Base-by-base conservation (phyloP, 1,140 invertebrate species). In the Pygmarrhopalites habei region DNA sequence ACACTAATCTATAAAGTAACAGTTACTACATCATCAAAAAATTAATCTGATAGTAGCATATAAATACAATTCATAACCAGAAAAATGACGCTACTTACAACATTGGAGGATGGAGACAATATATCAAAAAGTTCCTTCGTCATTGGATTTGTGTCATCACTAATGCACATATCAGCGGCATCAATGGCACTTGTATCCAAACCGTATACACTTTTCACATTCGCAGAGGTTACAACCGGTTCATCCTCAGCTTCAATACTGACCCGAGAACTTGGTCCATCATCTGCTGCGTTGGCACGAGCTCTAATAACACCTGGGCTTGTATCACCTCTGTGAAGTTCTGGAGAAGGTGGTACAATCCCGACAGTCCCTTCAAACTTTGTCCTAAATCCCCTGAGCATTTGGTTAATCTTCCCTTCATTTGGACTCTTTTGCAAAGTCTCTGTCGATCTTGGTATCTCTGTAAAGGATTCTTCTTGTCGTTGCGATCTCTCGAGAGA, bases 121-220 rank as follows among this genome's bases (percentile, higher is more conserved):
- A 64, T 55, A 23, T 64, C 62, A 17, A 26, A 35, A 26, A 67
- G 30, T 15, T 67, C 66, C 28, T 47, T 41, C 39, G 43, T 60
- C 28, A 30, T 57, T 23, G 47, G 35, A 23, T 60, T 49, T n/a
- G 44, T 21, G 14, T 35, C 53, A 56, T 56, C 53, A 41, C 17
- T 39, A 12, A 19, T 63, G 17, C 59, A 51, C 65, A 64, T 58
- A 21, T 61, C 43, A 10, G 62, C 58, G 7, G 62, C 62, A 39
- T 68, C 66, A 53, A 68, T 65, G 30, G 62, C 66, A 60, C 62
- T 68, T 3, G 59, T 64, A 21, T 68, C 66, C 21, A 68, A 28
- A 1, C 62, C 62, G 32, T 64, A 68, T 17, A 68, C 55, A 55
- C 66, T 65, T 49, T 52, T 60, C 0, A 35, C 53, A 19, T 44